Base-by-base conservation (phyloP, 2,797 vertebrate species). In the Leuciscus waleckii region DNA sequence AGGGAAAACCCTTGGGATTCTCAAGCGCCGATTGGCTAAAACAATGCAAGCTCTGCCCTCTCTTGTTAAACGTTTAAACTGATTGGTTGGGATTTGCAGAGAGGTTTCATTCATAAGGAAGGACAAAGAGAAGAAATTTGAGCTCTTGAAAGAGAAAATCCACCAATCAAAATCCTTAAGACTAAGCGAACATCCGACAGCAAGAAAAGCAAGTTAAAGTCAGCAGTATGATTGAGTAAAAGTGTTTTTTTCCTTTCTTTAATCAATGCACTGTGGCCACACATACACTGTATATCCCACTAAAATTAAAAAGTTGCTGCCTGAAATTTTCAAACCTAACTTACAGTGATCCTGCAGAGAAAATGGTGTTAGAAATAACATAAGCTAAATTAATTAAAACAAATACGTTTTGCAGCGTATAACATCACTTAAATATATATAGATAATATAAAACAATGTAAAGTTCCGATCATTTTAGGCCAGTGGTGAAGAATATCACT, bases 71-170 rank as follows among this genome's bases (percentile, higher is more conserved):
- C 89, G 68, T 7, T 41, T 49, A 35, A 10, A 88, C 69, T 88
- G 93, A 95, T 95, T 95, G 96, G 95, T 75, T 88, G 17, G 43
- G 0, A 77, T 74, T 16, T 43, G 86, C 75, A 89, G 90, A 85
- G 91, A 93, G 93, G 91, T 94, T 96, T 96, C 95, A 96, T 96
- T 96, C 95, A 96, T 93, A 94, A 96, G 94, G 94, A 92, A 85
- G 92, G 92, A 95, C 93, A 95, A 96, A 96, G 92, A 86, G 29
- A 82, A 92, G 95, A 96, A 95, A 96, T 93, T 81, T 82, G 95
- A 96, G 92, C 93, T 89, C 91, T 85, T 93, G 94, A 95, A 94
- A 95, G 94, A 94, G 93, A 93, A 95, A 95, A 95, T 90, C 88
- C 87, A 91, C 95, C 95, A 96, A 96, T 96, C 95, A 91, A 82